phyloP scores from a whole-genome alignment of 2,888 invertebrate genomes.

The Ceraclea dissimilis region DNA sequence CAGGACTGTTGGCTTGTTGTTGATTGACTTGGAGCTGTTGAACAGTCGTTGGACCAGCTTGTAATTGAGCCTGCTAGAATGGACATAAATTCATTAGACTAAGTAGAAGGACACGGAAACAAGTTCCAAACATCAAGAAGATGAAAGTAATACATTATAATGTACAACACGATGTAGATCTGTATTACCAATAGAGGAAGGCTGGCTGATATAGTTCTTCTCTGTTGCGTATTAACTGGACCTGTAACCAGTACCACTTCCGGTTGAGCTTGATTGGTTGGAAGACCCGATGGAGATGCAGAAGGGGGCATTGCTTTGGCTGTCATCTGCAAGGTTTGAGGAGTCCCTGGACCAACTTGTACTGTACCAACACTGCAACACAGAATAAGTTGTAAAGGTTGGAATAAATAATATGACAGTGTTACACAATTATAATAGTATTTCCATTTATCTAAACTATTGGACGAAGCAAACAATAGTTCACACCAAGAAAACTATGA shows the following conservation, averaged over 20 bases:
- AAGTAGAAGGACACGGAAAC: no score
- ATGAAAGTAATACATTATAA: background rate
- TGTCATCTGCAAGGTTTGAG: background rate
- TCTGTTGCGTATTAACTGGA: constrained; percentile 7
- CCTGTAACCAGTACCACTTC: constrained; percentile 20
- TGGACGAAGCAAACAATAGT: no score
- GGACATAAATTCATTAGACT: constrained; percentile 4
- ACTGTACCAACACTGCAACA: constrained; percentile 12
- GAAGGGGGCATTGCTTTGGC: constrained; percentile 1
- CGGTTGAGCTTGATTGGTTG: constrained; percentile 9
- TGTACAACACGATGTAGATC: background rate
- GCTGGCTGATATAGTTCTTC: constrained; percentile 20
- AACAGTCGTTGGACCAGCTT: constrained; percentile 35
- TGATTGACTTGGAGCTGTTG: constrained; percentile 31
- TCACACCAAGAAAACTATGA: no score
- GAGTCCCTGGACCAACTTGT: constrained; percentile 17
- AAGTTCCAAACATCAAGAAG: no score
- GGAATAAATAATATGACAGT: no score
- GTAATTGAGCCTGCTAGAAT: constrained; percentile 60
- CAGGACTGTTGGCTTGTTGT: constrained; percentile 32
- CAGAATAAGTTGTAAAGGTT: no score
- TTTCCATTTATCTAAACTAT: no score
- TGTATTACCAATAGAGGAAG: constrained; percentile 21
- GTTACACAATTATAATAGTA: no score
- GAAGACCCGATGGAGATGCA: constrained; percentile 8